phyloP scores from a whole-genome alignment of 2,113 vertebrate genomes.

The Casuarius casuarius region DNA sequence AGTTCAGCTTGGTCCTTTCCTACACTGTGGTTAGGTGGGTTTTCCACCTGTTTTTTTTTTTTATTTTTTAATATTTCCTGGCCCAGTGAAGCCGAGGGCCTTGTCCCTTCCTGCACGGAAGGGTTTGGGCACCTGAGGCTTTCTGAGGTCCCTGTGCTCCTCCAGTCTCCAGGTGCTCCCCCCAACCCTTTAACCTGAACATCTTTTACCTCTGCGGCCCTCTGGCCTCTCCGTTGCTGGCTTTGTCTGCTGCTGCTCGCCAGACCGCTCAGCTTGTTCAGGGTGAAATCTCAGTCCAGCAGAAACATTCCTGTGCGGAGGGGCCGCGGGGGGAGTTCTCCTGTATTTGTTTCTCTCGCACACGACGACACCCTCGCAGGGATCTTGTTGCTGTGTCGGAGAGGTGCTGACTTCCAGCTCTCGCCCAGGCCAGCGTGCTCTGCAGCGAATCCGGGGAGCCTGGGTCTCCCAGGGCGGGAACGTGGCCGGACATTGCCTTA shows the following conservation, averaged over 20 bases:
- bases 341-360: too few species aligned
- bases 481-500: accelerated
- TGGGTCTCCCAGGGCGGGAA: not conserved
- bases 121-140: not conserved
- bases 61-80: not conserved
- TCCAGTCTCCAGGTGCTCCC: not conserved
- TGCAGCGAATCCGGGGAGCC: too few species aligned
- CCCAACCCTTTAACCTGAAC: not conserved
- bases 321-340: not conserved
- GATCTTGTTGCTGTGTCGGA: accelerated
- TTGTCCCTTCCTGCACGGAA: not conserved
- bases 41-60: not conserved
- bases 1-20: not conserved
- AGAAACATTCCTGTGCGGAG: not conserved
- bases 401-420: accelerated
- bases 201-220: not conserved
- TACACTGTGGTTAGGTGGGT: not conserved
- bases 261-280: accelerated
- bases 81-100: not conserved
- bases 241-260: not conserved
- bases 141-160: not conserved
- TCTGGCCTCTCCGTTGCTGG: not conserved
- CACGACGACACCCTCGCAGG: not conserved
- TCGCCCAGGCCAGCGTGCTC: not conserved
- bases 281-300: not conserved